A percentile compares a stretch with the other conserved stretches of the same genome.
Conservation (phyloP, 2,113 vertebrate genomes). For the Prunella fulvescens region DNA sequence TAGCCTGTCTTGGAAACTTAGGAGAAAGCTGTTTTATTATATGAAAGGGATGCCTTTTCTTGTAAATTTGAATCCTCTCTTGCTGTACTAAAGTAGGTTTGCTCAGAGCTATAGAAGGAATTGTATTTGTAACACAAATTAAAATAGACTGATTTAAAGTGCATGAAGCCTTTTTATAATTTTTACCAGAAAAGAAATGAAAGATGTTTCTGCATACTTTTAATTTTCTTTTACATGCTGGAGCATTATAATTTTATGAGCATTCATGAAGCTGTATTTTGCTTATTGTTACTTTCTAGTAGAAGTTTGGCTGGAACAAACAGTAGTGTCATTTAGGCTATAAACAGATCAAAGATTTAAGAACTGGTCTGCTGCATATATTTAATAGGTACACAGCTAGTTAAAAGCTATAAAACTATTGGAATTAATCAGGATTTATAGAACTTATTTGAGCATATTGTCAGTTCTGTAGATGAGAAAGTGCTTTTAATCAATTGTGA, state of each 20-base stretch:
- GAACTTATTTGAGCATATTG: background rate
- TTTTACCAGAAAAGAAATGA: conserved; percentile 1
- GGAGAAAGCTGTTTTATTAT: background rate
- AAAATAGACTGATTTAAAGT: background rate
- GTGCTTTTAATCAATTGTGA: background rate
- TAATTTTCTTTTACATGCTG: background rate
- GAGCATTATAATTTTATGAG: background rate
- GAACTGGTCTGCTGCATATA: background rate
- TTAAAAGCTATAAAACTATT: background rate
- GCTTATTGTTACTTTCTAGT: background rate
- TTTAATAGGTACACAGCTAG: background rate
- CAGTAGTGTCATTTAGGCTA: background rate
- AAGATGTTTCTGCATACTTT: background rate
- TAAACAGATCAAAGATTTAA: background rate
- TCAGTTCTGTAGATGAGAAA: background rate
- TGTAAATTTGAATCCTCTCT: background rate
- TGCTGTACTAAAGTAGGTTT: background rate
- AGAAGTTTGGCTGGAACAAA: background rate
- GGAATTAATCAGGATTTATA: background rate
- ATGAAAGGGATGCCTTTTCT: background rate
- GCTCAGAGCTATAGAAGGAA: background rate
- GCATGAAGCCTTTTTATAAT: background rate
- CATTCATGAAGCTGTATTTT: background rate
- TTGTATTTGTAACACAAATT: background rate
- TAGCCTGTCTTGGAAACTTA: background rate